A percentile compares a stretch with the other conserved stretches of the same genome.
Conservation (phyloP, 2,888 invertebrate genomes). For the Sinotaia quadrata region DNA sequence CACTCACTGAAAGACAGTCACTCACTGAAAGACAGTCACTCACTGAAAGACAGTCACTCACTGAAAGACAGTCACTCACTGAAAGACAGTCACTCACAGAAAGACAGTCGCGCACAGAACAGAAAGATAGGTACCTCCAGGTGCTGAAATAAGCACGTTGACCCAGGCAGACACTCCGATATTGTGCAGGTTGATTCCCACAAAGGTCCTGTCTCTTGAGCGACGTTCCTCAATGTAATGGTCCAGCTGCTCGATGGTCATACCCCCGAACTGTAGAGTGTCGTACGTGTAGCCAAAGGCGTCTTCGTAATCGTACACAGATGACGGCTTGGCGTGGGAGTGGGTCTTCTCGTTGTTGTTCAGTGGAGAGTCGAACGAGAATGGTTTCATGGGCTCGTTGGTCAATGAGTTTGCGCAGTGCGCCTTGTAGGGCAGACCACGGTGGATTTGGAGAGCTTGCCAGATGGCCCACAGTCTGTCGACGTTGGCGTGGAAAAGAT, state of each 20-base stretch:
- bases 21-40: too few relatives aligned
- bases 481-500: slow-evolving; percentile 38
- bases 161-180: slow-evolving; percentile 37
- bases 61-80: too few relatives aligned
- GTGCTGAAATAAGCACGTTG: slow-evolving; percentile 17
- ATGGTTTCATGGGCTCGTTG: slow-evolving; percentile 37
- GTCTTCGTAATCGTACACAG: slow-evolving; percentile 42
- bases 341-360: slow-evolving; percentile 41
- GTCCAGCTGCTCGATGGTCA: slow-evolving; percentile 38
- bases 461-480: slow-evolving; percentile 47
- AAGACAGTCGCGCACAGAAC: too few relatives aligned
- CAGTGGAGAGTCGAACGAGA: slow-evolving; percentile 39
- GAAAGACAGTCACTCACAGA: too few relatives aligned
- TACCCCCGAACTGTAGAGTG: slow-evolving; percentile 39
- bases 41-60: too few relatives aligned
- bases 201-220: slow-evolving; percentile 33
- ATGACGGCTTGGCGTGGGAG: slow-evolving; percentile 32
- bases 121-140: not conserved
- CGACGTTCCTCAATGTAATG: slow-evolving; percentile 31
- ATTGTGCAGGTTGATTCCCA: slow-evolving; percentile 37
- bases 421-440: slow-evolving; percentile 34
- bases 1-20: too few relatives aligned
- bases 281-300: slow-evolving; percentile 41
- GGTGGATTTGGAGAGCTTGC: slow-evolving; percentile 38
- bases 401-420: slow-evolving; percentile 41